These are phyloP conservation scores for Epizoanthus stellaris DNA, from an alignment of 92 coral and sea anemone species.

Conservation along the genomic window DNA sequence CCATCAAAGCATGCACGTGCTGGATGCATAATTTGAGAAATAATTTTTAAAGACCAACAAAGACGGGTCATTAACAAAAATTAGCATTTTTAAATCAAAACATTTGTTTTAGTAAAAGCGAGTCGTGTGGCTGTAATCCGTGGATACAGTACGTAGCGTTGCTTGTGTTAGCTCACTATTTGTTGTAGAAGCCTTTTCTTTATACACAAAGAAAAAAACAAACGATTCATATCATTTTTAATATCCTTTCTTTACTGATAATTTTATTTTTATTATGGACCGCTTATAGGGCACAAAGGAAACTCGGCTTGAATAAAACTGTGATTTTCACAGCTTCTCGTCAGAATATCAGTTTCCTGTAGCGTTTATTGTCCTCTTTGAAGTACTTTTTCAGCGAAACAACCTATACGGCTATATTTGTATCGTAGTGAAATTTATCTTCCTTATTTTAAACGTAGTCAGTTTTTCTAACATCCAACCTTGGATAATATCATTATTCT, in stretches of 20 bases:
- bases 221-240: not conserved
- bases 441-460: too few relatives aligned
- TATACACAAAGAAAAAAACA: conserved; percentile 17
- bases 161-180: not conserved
- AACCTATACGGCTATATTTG: not conserved
- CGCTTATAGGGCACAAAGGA: conserved; percentile 11
- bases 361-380: not conserved
- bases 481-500: not conserved
- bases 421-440: too few relatives aligned
- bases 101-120: conserved; percentile 56
- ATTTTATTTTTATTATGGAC: conserved; percentile 5
- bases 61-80: conserved; percentile 58
- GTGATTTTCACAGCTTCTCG: conserved; percentile 22
- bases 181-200: not conserved
- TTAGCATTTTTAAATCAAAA: conserved; percentile 70
- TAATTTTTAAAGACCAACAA: conserved; percentile 59
- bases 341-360: not conserved
- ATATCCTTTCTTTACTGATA: conserved; percentile 9
- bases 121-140: conserved; percentile 22
- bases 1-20: conserved; percentile 44
- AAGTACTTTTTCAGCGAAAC: not conserved
- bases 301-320: conserved; percentile 13
- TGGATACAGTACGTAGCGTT: conserved; percentile 29
- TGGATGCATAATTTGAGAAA: conserved; percentile 42
- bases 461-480: not conserved